Percentiles rank a stretch among this genome's conserved stretches.
Evolutionary conservation across 1,140 invertebrate genomes (phyloP).

Genomic region (Drosophila carrolli): DNA sequence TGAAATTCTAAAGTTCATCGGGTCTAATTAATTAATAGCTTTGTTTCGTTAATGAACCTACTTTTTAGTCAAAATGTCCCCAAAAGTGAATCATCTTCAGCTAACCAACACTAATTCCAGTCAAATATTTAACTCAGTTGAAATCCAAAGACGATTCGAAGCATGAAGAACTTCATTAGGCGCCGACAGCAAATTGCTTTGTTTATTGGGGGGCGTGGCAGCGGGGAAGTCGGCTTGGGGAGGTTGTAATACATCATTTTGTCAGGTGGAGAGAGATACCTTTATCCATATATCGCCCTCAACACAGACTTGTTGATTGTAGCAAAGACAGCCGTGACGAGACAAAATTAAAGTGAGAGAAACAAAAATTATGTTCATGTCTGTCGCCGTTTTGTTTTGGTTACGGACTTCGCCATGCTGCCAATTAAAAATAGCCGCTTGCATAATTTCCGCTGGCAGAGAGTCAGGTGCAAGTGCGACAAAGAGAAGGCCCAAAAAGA

Average conservation of each 20-base stretch:
- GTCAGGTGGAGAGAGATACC: conserved; percentile 8
- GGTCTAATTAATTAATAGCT: neutral
- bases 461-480: conserved; percentile 24
- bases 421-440: conserved; percentile 67
- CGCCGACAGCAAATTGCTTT: conserved; percentile 38
- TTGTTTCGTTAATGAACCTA: too few relatives aligned
- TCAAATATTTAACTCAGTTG: conserved; percentile 16
- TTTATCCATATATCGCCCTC: conserved; percentile 10
- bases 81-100: neutral
- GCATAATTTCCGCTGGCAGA: conserved; percentile 56
- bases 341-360: conserved; percentile 37
- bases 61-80: neutral
- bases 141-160: conserved; percentile 23
- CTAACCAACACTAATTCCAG: conserved; percentile 1
- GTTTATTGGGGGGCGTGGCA: conserved; percentile 24
- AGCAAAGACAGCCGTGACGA: conserved; percentile 46
- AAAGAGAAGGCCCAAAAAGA: neutral
- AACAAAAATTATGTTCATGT: conserved; percentile 35
- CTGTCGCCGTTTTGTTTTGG: conserved; percentile 68
- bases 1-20: neutral
- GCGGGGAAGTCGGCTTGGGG: neutral
- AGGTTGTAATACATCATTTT: conserved; percentile 1
- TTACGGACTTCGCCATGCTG: conserved; percentile 61
- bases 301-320: conserved; percentile 33
- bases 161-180: conserved; percentile 50